These are phyloP conservation scores for Beroe ovata DNA, from an alignment of 37 sponge, comb jelly and placozoan genomes.

Conservation along the genomic window DNA sequence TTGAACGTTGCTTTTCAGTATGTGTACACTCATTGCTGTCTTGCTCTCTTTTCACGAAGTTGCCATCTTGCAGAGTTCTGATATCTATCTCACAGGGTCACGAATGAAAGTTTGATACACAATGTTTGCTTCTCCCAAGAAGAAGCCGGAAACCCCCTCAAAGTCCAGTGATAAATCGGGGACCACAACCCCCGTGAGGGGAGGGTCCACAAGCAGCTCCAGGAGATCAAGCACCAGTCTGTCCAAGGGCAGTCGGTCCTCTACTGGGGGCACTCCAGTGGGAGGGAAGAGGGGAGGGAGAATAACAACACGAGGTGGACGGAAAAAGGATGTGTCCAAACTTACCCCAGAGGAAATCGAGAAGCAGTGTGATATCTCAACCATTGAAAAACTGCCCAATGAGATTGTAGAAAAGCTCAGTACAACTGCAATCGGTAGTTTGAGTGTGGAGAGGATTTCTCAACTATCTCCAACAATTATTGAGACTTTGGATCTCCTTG, in stretches of 20 bases:
- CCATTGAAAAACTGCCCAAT: constrained; percentile 18
- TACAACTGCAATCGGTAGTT: neutral
- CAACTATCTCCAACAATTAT: neutral
- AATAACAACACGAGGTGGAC: neutral
- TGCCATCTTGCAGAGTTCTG: neutral
- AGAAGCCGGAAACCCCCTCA: neutral
- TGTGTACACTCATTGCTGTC: neutral
- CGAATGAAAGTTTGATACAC: neutral
- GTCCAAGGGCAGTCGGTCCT: neutral
- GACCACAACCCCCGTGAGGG: neutral
- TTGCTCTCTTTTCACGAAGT: neutral
- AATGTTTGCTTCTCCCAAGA: neutral
- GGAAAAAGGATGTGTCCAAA: constrained; percentile 37
- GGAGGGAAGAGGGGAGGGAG: neutral
- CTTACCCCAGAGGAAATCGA: constrained; percentile 52
- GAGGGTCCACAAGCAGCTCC: neutral
- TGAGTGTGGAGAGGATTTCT: constrained; percentile 23
- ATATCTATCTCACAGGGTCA: neutral
- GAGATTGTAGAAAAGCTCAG: constrained; percentile 45
- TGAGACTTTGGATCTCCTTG: neutral
- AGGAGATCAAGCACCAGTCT: neutral
- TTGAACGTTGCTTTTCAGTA: constrained; percentile 25
- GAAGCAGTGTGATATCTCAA: neutral
- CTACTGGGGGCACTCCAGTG: neutral
- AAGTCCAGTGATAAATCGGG: neutral